Conservation (phyloP, 2,797 vertebrate species). For the Molossus molossus region DNA sequence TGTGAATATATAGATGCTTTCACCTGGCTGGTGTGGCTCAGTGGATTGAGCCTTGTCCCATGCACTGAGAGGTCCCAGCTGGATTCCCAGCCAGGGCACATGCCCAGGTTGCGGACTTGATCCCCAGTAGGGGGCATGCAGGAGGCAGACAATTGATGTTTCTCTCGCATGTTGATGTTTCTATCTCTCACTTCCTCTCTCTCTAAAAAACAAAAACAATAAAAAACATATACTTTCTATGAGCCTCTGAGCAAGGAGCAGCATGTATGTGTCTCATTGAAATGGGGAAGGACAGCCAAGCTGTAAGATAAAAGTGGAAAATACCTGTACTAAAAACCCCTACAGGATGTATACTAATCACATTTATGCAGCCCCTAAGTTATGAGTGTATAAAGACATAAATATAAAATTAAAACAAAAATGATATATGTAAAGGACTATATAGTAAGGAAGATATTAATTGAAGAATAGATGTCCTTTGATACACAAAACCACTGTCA, state of each 20-base stretch:
- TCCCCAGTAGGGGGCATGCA: no score
- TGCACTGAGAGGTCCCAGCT: no score
- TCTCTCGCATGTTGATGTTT: no score
- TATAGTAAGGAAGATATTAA: neutral
- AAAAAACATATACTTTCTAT: neutral
- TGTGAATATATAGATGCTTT: neutral
- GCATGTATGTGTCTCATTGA: neutral
- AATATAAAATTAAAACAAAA: constrained; percentile 6
- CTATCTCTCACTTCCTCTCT: no score
- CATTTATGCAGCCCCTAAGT: neutral
- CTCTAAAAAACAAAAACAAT: no score
- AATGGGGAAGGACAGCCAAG: neutral
- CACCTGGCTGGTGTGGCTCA: no score
- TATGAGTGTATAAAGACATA: neutral
- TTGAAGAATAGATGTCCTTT: neutral
- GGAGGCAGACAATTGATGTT: no score
- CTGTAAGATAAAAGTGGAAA: neutral
- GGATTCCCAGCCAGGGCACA: no score
- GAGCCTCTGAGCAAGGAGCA: neutral
- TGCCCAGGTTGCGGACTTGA: no score
- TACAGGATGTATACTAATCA: neutral
- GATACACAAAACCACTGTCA: neutral
- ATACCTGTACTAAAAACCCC: neutral
- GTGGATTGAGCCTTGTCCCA: no score
- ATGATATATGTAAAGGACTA: neutral